Evolutionary conservation across 1,140 invertebrate species (phyloP), one percentile per base, ranked within the genome.

Genomic region (Branchinecta lynchi): DNA sequence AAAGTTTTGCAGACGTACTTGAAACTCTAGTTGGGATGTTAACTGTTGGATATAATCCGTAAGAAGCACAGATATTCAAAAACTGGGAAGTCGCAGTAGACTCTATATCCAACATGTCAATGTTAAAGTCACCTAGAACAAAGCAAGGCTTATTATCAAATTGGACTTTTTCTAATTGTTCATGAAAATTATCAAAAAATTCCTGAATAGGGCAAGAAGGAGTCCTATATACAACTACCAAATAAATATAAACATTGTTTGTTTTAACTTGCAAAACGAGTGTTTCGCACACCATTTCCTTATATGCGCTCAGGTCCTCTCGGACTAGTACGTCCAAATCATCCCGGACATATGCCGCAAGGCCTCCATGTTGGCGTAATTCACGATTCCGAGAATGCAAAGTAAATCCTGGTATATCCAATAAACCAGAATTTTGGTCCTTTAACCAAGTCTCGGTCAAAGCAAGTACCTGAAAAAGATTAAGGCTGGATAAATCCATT

Each of bases 61-160:
- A 51, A 51, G 9, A 51, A 9, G n/a, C 9, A 51, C 46, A 51
- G 9, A 51, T 9, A 51, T 51, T 51, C n/a, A 51, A 51, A 51
- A 51, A n/a, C n/a, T 51, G 46, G n/a, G 46, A n/a, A 51, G 46
- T 51, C 46, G n/a, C 46, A 9, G n/a, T 9, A 51, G 46, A 51
- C 46, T 51, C 46, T 9, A 51, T 51, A 51, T 51, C 46, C n/a
- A 51, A n/a, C 46, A 51, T 51, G 46, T 51, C n/a, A n/a, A 51
- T 51, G 46, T n/a, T 51, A n/a, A 51, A 51, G n/a, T 51, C n/a
- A 51, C 46, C n/a, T 51, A 51, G 46, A 51, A 51, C n/a, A n/a
- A 51, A 51, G n/a, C 46, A 51, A 51, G 46, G 46, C 46, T 51
- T 51, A 51, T 9, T 51, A 51, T n/a, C n/a, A 51, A 51, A 51